A percentile compares a stretch with the other conserved stretches of the same genome.
Evolutionary conservation across 2,888 invertebrate genomes (phyloP).

Genomic region (Allolobophora icterica): DNA sequence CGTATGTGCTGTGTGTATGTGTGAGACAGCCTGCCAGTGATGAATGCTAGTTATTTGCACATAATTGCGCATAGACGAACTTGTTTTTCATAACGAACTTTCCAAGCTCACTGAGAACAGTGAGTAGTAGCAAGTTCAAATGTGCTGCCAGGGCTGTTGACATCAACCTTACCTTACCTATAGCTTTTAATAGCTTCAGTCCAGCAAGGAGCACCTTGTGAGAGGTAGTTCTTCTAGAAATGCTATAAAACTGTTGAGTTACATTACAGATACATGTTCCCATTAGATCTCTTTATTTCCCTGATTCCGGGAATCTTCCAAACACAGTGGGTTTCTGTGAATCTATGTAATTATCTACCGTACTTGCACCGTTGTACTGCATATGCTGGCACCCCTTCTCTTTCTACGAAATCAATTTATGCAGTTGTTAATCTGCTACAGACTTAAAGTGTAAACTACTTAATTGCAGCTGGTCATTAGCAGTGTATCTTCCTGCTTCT

Average conservation of each 20-base stretch:
- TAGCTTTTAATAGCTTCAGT: no score
- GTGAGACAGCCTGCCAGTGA: no score
- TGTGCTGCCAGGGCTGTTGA: no score
- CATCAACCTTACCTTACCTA: neutral
- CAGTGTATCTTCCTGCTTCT: neutral
- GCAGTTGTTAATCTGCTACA: neutral
- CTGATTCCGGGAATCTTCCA: neutral
- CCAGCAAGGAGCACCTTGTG: neutral
- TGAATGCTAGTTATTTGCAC: no score
- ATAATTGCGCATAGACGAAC: neutral
- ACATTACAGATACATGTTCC: neutral
- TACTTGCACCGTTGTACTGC: neutral
- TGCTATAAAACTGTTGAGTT: neutral
- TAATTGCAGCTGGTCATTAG: neutral
- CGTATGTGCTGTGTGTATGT: neutral
- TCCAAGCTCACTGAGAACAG: neutral
- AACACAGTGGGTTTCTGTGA: neutral
- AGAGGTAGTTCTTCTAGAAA: neutral
- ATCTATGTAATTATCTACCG: neutral
- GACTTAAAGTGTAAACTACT: neutral
- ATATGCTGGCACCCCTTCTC: neutral
- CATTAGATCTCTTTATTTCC: neutral
- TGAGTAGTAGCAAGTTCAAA: no score
- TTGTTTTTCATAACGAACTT: neutral
- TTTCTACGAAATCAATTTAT: conserved; percentile 3